Evolutionary conservation across 64 coral and sea anemone species (phyloP).

Genomic region (Montipora foliosa): DNA sequence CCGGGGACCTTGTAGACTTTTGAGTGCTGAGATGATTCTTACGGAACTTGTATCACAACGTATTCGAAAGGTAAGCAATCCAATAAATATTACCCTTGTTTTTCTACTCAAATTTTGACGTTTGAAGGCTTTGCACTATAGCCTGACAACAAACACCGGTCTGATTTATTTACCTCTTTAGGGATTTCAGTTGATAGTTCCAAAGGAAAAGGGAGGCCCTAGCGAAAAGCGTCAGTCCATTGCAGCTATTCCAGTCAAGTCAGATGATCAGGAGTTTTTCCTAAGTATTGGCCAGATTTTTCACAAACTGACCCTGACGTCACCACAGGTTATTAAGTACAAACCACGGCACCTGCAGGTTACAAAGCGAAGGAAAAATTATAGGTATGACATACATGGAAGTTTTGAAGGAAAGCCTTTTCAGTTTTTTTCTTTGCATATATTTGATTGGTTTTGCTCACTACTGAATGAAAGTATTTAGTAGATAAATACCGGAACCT

Average conservation of each 20-base stretch:
- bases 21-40: conserved; percentile 71
- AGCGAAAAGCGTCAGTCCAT: conserved; percentile 26
- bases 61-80: conserved; percentile 75
- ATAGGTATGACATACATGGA: conserved; percentile 29
- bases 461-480: too few relatives aligned
- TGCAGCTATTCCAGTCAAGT: conserved; percentile 52
- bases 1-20: conserved; percentile 19
- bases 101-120: neutral
- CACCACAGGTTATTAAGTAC: conserved; percentile 60
- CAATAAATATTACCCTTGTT: neutral
- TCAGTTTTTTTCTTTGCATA: neutral
- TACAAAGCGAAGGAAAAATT: neutral
- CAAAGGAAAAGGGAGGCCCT: neutral
- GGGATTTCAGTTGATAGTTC: conserved; percentile 69
- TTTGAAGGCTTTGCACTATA: neutral
- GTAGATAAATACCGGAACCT: too few relatives aligned
- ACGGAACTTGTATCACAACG: conserved; percentile 94
- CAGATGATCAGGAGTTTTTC: conserved; percentile 39
- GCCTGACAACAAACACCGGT: neutral
- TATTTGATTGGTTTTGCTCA: too few relatives aligned
- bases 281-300: conserved; percentile 73
- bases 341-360: conserved; percentile 49
- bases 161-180: neutral
- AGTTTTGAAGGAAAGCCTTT: neutral
- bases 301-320: conserved; percentile 65